A percentile compares a stretch with the other conserved stretches of the same genome.
These are phyloP conservation scores for Lacanobia wlatinum DNA, from an alignment of 2,888 invertebrate genomes.

Conservation along the genomic window DNA sequence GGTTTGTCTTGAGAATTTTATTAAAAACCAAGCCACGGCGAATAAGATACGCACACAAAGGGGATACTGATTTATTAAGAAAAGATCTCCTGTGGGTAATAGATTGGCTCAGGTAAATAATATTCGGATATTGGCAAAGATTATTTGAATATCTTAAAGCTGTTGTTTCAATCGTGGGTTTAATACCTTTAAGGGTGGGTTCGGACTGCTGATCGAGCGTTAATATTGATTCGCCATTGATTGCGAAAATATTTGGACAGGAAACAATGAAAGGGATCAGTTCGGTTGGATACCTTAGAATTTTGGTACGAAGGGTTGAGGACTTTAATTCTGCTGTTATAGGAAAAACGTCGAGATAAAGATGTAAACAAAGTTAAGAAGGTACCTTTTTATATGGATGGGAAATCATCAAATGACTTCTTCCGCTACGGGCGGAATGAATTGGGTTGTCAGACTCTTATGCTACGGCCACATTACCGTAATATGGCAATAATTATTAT, in stretches of 20 bases:
- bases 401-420: too few species aligned
- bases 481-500: too few species aligned
- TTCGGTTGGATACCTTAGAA: conserved; percentile 5
- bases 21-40: conserved; percentile 42
- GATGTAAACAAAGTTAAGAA: neutral
- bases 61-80: conserved; percentile 43
- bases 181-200: conserved; percentile 20
- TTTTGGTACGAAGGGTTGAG: conserved; percentile 1
- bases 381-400: too few species aligned
- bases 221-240: conserved; percentile 45
- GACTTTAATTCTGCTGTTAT: neutral
- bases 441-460: too few species aligned
- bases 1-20: conserved; percentile 60
- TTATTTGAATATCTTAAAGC: conserved; percentile 48
- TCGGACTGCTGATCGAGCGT: conserved; percentile 33
- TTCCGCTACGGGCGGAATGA: too few species aligned
- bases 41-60: conserved; percentile 49
- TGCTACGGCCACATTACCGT: too few species aligned
- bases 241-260: conserved; percentile 39
- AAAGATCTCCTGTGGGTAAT: conserved; percentile 35
- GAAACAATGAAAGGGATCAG: conserved; percentile 23
- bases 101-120: conserved; percentile 45
- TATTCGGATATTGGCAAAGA: conserved; percentile 32
- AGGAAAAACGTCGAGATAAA: neutral
- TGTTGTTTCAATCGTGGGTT: conserved; percentile 44